Evolutionary conservation across 2,113 vertebrate species (phyloP), one percentile per base, ranked within the genome.

Genomic region (Muntiacus muntjak): DNA sequence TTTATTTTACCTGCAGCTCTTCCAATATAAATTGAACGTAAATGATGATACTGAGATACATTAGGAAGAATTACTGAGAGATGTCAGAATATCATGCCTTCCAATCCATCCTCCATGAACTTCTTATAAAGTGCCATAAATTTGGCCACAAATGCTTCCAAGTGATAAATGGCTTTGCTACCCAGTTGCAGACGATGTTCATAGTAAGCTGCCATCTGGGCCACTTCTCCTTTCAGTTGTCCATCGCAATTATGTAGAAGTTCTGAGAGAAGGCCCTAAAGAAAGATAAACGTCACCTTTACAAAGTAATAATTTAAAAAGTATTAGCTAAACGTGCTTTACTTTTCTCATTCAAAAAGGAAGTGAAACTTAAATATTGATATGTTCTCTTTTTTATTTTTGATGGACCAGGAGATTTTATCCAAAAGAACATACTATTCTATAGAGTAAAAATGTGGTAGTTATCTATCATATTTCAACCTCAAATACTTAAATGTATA

Each of bases 91-190:
- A 99, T 99, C 99, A 99, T 99, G 89, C 99, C 99, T 96, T 99
- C 99, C 60, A 99, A 98, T 8, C 99, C 99, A 16, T 99, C 99
- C 96, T 99, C 99, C 99, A 99, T 99, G 96, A 99, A 99, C 98
- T 99, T 99, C 99, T 99, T 99, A 98, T 99, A 99, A 95, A 99
- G 98, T 83, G 99, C 99, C 99, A 99, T 99, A 97, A 99, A 99
- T 98, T 99, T 99, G 97, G 99, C 99, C 10, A 99, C 99, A 98
- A 99, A 99, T 1, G 99, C 99, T 99, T 99, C 99, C 85, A 99
- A 98, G 98, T 99, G 99, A 99, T 99, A 99, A 98, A 99, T 99
- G 45, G 99, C 99, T 98, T 99, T 99, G 99, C 57, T 99, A 95
- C 99, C 99, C 91, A 99, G 97, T 98, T 99, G 99, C 43, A 99